phyloP scores from a whole-genome alignment of 2,888 invertebrate genomes.

The Ganaspis brasiliensis region DNA sequence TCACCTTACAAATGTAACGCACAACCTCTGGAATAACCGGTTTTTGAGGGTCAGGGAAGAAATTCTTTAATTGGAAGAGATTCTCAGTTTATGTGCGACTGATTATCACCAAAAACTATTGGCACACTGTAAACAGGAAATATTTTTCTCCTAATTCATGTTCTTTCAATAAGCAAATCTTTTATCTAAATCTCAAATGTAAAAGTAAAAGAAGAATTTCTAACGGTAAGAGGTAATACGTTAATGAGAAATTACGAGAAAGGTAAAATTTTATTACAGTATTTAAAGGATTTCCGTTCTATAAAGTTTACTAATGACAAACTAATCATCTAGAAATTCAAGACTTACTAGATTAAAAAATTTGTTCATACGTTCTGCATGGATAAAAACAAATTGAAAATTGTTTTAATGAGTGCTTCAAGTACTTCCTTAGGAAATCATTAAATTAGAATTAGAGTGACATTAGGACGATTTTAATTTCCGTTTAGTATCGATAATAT shows the following conservation, averaged over 20 bases:
- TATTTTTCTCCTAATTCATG: background rate
- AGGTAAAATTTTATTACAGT: background rate
- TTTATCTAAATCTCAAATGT: too few species aligned
- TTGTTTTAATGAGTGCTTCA: background rate
- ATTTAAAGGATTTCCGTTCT: constrained; percentile 9
- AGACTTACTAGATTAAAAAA: background rate
- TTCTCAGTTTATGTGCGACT: constrained; percentile 35
- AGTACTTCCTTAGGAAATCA: too few species aligned
- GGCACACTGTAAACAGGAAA: constrained; percentile 8
- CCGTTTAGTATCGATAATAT: too few species aligned
- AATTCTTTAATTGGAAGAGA: constrained; percentile 37
- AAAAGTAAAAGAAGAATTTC: background rate
- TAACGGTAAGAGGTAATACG: background rate
- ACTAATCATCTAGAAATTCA: background rate
- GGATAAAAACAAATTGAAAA: constrained; percentile 1
- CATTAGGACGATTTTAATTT: too few species aligned
- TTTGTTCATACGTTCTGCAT: background rate
- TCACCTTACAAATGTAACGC: constrained; percentile 25
- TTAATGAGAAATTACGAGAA: background rate
- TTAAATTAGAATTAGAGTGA: too few species aligned
- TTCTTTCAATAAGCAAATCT: background rate
- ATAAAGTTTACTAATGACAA: background rate
- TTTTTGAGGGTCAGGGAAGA: constrained; percentile 39
- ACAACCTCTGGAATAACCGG: constrained; percentile 17
- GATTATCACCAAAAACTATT: constrained; percentile 40